Conservation (phyloP, 2,797 vertebrate species). For the Bucorvus abyssinicus region DNA sequence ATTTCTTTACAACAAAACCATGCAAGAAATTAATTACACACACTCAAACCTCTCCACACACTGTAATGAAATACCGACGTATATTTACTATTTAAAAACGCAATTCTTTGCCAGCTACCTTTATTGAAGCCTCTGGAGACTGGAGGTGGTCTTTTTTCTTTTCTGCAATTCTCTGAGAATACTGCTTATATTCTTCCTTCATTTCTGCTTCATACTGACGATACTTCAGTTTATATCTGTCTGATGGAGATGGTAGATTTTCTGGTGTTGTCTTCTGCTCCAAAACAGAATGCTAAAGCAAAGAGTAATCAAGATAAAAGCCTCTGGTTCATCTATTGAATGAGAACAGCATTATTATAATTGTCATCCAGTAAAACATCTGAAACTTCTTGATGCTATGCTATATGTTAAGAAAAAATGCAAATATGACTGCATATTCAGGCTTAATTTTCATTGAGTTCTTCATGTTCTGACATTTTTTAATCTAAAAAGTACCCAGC, state of each 20-base stretch:
- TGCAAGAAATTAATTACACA: neutral
- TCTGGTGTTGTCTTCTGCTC: constrained; percentile 62
- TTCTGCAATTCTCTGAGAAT: constrained; percentile 50
- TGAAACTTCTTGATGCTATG: neutral
- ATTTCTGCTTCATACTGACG: constrained; percentile 60
- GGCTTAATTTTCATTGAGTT: neutral
- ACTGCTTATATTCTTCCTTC: constrained; percentile 61
- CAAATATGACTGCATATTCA: neutral
- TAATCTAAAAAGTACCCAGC: neutral
- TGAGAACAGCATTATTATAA: neutral
- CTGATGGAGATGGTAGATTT: constrained; percentile 61
- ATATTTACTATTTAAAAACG: neutral
- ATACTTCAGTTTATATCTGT: constrained; percentile 64
- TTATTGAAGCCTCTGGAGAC: constrained; percentile 1
- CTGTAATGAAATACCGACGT: neutral
- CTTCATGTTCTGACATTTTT: neutral
- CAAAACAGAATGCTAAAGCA: constrained; percentile 33
- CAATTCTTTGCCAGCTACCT: neutral
- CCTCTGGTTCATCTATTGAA: neutral
- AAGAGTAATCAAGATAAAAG: constrained; percentile 1
- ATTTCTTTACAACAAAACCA: neutral
- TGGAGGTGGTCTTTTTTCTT: neutral
- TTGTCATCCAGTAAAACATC: neutral
- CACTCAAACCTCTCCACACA: neutral
- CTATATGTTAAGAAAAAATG: neutral